phyloP scores from a whole-genome alignment of 2,888 invertebrate species.

The Belgica antarctica region DNA sequence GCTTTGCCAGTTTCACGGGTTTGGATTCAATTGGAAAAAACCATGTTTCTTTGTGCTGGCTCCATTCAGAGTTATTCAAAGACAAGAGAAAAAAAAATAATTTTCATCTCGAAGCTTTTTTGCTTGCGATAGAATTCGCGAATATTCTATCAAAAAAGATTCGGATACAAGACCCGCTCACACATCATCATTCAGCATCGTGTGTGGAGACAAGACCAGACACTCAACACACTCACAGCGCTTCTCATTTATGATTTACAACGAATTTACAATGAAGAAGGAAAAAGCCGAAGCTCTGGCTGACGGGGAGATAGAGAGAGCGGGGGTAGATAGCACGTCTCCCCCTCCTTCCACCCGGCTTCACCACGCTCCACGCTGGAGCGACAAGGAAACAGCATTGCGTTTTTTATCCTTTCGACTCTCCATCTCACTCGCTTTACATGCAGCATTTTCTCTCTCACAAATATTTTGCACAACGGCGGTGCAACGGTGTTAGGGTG shows the following conservation, averaged over 20 bases:
- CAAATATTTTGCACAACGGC: constrained; percentile 35
- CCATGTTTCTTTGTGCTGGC: background rate
- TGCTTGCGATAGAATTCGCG: constrained; percentile 23
- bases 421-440: constrained; percentile 17
- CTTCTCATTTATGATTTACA: constrained; percentile 15
- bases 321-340: constrained; percentile 27
- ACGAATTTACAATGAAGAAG: background rate
- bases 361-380: constrained; percentile 6
- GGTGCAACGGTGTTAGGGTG: background rate
- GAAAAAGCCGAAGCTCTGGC: background rate
- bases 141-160: constrained; percentile 36
- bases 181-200: background rate
- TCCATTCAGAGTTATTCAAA: background rate
- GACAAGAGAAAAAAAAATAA: background rate
- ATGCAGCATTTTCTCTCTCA: constrained; percentile 27
- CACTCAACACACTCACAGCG: constrained; percentile 37
- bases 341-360: constrained; percentile 21
- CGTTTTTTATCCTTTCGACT: constrained; percentile 41
- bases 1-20: too few species aligned
- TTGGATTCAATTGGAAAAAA: background rate
- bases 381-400: constrained; percentile 36
- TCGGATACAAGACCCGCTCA: background rate
- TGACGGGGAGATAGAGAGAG: constrained; percentile 33
- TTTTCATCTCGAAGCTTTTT: constrained; percentile 18
- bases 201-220: constrained; percentile 40